Evolutionary conservation across 2,888 invertebrate genomes (phyloP), one percentile per base, ranked within the genome.

Genomic region (Perdita meconis): DNA sequence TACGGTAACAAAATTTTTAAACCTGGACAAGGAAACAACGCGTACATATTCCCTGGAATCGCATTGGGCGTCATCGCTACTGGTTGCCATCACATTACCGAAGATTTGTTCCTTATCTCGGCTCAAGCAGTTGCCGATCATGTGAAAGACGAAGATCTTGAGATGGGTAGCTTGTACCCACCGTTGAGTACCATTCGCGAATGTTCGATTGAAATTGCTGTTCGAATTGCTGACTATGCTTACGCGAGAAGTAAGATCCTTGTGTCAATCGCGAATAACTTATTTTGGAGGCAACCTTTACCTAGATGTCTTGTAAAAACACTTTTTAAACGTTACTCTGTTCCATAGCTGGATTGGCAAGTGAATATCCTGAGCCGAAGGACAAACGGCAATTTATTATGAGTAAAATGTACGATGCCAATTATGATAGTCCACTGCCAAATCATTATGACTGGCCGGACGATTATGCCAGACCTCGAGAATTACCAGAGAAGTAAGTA

Each of bases 1-100:
- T 94, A 95, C 87, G 94, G 96, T 67, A 98, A 97, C 22, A 96
- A 96, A 92, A 96, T 95, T 3, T 98, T 94, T 93, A 94, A 95
- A 83, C 97, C 99, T 0, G 99, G 99, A 0, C 99, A 99, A 92
- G 99, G 99, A 74, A 99, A 98, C 93, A 99, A 99, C 93, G 97
- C 98, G 0, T 99, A 99, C 93, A 98, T 99, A 89, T 98, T 98
- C 94, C 99, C 99, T 0, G 99, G 99, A 4, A 94, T 98, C 66
- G 98, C 98, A 10, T 94, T 99, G 22, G 99, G 98, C 8, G 97
- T 98, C 8, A 97, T 99, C 83, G 95, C 96, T 16, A 97, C 98
- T 36, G 97, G 97, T 68, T 96, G 98, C 4, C 97, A 98, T 90
- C 98, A 98, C 89, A 98, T 99, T 89, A 96, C 96, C 5, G 98